Evolutionary conservation across 2,888 invertebrate species (phyloP).

Genomic region (Cordylochernes scorpioides): DNA sequence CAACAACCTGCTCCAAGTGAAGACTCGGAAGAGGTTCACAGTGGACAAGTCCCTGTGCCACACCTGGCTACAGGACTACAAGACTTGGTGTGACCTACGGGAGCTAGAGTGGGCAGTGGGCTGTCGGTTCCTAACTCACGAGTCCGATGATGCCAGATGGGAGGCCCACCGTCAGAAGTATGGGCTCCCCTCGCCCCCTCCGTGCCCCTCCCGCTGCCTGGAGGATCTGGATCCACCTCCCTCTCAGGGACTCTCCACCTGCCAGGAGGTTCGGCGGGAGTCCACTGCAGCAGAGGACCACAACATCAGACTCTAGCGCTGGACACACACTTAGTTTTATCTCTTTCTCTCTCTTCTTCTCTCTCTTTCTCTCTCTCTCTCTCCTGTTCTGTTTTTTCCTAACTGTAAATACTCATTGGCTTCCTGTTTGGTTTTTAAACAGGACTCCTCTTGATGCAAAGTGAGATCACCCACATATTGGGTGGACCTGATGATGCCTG

Average conservation of each 20-base stretch:
- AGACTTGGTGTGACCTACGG: constrained; percentile 81
- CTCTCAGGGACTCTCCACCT: not conserved
- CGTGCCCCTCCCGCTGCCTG: constrained; percentile 2
- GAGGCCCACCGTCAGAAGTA: constrained; percentile 30
- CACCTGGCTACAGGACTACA: constrained; percentile 81
- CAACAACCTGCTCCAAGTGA: constrained; percentile 77
- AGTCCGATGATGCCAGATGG: constrained; percentile 79
- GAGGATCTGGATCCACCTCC: not conserved
- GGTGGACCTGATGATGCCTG: no score
- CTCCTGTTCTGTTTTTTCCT: no score
- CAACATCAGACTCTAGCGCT: no score
- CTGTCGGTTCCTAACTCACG: constrained; percentile 59
- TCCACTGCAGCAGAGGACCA: no score
- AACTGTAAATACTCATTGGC: no score
- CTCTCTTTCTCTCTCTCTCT: no score
- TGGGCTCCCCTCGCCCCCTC: constrained; percentile 17
- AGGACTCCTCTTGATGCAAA: no score
- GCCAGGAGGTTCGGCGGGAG: not conserved
- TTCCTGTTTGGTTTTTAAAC: no score
- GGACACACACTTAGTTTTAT: no score
- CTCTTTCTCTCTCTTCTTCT: no score
- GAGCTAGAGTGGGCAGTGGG: constrained; percentile 52
- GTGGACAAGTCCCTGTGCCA: constrained; percentile 87
- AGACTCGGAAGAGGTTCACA: constrained; percentile 73
- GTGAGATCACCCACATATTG: no score